Conservation (phyloP, 2,888 invertebrate genomes). For the Cylloceria caligata region DNA sequence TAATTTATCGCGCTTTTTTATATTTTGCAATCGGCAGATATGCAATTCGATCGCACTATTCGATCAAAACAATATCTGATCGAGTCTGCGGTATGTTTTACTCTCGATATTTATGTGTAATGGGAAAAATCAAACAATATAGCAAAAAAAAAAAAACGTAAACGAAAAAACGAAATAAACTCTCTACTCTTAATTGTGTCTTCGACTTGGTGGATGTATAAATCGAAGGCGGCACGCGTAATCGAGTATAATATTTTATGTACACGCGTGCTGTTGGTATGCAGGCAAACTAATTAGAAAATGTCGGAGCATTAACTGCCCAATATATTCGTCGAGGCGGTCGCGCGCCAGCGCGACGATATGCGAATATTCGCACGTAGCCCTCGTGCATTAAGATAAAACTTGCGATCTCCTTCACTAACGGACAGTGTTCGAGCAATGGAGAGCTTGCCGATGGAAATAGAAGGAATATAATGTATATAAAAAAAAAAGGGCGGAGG, state of each 20-base stretch:
- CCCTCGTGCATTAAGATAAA: constrained; percentile 66
- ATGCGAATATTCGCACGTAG: constrained; percentile 65
- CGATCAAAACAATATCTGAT: background rate
- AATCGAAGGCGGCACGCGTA: constrained; percentile 51
- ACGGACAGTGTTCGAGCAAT: constrained; percentile 24
- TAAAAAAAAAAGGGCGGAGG: constrained; percentile 57
- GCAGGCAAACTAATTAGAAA: constrained; percentile 67
- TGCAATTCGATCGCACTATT: constrained; percentile 18
- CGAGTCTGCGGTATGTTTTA: background rate
- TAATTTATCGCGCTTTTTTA: constrained; percentile 3
- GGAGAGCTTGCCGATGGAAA: constrained; percentile 41
- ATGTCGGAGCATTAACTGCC: constrained; percentile 61
- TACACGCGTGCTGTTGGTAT: constrained; percentile 42
- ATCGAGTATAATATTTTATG: constrained; percentile 53
- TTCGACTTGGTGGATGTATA: constrained; percentile 5
- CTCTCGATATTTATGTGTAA: constrained; percentile 21
- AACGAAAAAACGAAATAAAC: constrained; percentile 2
- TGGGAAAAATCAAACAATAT: background rate
- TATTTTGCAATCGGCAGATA: constrained; percentile 11
- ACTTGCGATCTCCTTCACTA: background rate
- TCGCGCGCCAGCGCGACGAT: constrained; percentile 55
- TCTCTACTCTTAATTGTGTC: constrained; percentile 9
- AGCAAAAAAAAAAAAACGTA: background rate
- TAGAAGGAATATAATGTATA: constrained; percentile 44
- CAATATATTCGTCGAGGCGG: constrained; percentile 60